A percentile compares a stretch with the other conserved stretches of the same genome.
These are phyloP conservation scores for Sorex araneus DNA, from an alignment of 2,113 vertebrate species.

Conservation along the genomic window DNA sequence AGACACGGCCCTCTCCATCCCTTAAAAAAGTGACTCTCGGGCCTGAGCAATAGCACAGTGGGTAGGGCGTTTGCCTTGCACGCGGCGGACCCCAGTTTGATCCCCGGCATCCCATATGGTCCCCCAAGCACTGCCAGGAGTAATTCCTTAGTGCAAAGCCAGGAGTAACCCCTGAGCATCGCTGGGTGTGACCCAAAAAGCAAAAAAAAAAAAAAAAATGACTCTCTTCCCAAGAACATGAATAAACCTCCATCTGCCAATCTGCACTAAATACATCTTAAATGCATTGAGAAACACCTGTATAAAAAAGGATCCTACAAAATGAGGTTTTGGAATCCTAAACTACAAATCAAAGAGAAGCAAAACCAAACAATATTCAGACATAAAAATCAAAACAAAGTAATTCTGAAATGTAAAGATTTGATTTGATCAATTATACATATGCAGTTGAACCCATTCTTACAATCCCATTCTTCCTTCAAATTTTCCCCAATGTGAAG, in stretches of 20 bases:
- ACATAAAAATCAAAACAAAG: conserved; percentile 56
- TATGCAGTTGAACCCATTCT: too few relatives aligned
- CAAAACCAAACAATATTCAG: conserved; percentile 54
- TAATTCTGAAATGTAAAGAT: conserved; percentile 42
- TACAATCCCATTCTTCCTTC: neutral
- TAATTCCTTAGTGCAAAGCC: too few relatives aligned
- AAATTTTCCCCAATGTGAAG: neutral
- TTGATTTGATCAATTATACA: conserved; percentile 14
- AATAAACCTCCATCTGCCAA: conserved; percentile 73
- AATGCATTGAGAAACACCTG: conserved; percentile 72
- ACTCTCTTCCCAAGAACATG: conserved; percentile 73
- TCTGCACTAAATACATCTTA: conserved; percentile 69
- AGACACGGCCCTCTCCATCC: conserved; percentile 56
- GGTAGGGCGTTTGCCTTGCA: too few relatives aligned
- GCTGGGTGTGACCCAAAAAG: too few relatives aligned
- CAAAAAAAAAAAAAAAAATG: too few relatives aligned
- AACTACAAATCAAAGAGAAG: conserved; percentile 39
- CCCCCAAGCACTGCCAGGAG: too few relatives aligned
- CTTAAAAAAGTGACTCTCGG: conserved; percentile 78
- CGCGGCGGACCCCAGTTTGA: too few relatives aligned
- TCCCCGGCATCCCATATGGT: too few relatives aligned
- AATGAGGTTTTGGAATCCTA: conserved; percentile 9
- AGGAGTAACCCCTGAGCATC: too few relatives aligned
- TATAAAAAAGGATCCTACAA: conserved; percentile 52
- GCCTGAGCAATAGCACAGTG: too few relatives aligned